Evolutionary conservation across 2,113 vertebrate species (phyloP).

Genomic region (Hyperoodon ampullatus): DNA sequence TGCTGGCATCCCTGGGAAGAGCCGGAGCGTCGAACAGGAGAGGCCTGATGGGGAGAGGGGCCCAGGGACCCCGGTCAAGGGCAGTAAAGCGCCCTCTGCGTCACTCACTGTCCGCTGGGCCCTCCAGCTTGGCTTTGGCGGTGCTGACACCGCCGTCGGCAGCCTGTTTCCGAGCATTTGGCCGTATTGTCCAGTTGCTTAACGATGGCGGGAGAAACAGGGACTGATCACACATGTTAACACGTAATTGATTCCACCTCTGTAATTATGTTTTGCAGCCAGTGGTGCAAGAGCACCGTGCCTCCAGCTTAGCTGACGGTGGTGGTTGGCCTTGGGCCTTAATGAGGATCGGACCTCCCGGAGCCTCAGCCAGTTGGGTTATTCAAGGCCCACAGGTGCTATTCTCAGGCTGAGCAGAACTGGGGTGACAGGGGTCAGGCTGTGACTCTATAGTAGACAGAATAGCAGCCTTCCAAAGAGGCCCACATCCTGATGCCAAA

Average conservation of each 20-base stretch:
- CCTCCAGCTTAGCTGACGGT: rapidly evolving
- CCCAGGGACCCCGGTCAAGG: slow-evolving; percentile 17
- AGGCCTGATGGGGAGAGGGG: background rate
- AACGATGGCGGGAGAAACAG: background rate
- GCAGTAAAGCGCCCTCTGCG: background rate
- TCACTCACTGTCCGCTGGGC: background rate
- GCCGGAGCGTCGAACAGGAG: background rate
- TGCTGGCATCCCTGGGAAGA: background rate
- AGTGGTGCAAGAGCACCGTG: rapidly evolving
- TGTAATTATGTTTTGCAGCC: background rate
- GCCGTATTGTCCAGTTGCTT: background rate
- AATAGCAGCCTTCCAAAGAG: background rate
- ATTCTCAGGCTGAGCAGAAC: background rate
- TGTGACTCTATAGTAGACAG: background rate
- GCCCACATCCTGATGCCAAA: rapidly evolving
- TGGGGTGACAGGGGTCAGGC: rapidly evolving
- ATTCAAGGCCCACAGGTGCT: background rate
- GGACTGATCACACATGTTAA: background rate
- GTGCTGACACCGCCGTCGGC: background rate
- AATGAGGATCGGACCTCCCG: too few species aligned
- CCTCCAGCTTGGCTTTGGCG: background rate
- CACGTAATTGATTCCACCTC: slow-evolving; percentile 30
- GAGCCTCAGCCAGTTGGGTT: background rate
- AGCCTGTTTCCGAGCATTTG: slow-evolving; percentile 57
- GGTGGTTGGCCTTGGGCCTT: rapidly evolving